These are phyloP conservation scores for Sturnus vulgaris DNA, from an alignment of 2,113 vertebrate species.

Conservation along the genomic window DNA sequence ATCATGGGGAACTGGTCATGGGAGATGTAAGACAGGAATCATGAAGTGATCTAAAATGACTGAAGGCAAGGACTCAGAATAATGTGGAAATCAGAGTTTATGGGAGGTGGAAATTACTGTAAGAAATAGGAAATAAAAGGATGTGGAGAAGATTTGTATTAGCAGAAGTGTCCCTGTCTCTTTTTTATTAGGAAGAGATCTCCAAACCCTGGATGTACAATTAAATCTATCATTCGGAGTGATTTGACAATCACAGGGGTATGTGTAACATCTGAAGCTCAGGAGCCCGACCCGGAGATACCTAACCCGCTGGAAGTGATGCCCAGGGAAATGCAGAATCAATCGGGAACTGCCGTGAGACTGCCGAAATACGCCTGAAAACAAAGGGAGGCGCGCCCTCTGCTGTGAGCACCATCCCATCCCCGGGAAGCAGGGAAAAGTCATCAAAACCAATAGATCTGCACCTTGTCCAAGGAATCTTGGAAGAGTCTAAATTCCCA, in stretches of 20 bases:
- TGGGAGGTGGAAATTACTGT: background rate
- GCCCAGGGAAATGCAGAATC: rapidly evolving
- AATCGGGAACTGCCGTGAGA: rapidly evolving
- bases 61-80: background rate
- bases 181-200: background rate
- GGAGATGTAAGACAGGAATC: background rate
- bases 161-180: background rate
- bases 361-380: background rate
- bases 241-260: rapidly evolving
- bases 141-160: background rate
- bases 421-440: rapidly evolving
- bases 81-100: background rate
- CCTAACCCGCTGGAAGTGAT: background rate
- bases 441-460: rapidly evolving
- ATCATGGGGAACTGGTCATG: background rate
- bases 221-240: rapidly evolving
- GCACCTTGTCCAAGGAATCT: background rate
- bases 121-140: background rate
- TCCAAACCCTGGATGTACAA: background rate
- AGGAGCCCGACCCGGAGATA: background rate
- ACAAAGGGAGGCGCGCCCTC: background rate
- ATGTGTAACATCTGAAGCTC: background rate
- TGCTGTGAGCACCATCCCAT: background rate
- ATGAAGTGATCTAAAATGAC: background rate
- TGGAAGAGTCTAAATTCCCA: background rate